Base-by-base conservation (phyloP, 2,113 vertebrate species). In the Labeo catla region DNA sequence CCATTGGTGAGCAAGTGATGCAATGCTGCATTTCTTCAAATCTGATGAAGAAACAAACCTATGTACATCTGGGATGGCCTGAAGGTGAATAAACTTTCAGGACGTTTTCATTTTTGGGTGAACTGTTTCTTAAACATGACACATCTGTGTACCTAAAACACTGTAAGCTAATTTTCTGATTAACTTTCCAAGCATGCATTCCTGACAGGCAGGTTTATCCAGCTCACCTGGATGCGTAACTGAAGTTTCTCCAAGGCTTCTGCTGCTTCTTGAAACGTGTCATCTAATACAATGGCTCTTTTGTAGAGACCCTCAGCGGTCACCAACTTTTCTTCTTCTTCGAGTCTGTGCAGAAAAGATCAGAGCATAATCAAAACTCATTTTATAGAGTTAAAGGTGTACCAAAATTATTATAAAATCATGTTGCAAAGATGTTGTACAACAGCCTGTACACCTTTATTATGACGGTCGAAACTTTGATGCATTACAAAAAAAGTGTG, bases 191-290 rank as follows among this genome's bases (percentile, higher is more conserved):
- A 43, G 2, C 4, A 23, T n/a, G 36, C 0, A n/a, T 36, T 57
- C 7, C 1, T 80, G 77, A 8, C 1, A 23, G 36, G 12, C 34
- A 83, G 76, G 72, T 79, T 85, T 13, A 34, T 66, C 66, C 79
- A 95, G 95, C 98, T 98, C 97, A 99, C 98, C 98, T 99, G 97
- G 94, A 99, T 98, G 2, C 95, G 96, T 81, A 96, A 93, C 87
- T 92, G 97, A 90, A 99, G 96, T 91, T 97, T 98, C 47, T 88
- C 90, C 92, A 99, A 92, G 61, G 98, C 97, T 84, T 98, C 97
- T 91, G 96, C 94, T 7, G 98, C 98, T 87, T 99, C 98, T 83
- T 95, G 93, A 89, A 97, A 98, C 0, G 94, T 94, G 45, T 96
- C 95, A 89, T 99, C 98, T 77, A 99, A 92, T 65, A 92, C 90